Percentiles rank a stretch among this genome's conserved stretches.
Conservation (phyloP, 2,888 invertebrate species). For the Tetranychus piercei region DNA sequence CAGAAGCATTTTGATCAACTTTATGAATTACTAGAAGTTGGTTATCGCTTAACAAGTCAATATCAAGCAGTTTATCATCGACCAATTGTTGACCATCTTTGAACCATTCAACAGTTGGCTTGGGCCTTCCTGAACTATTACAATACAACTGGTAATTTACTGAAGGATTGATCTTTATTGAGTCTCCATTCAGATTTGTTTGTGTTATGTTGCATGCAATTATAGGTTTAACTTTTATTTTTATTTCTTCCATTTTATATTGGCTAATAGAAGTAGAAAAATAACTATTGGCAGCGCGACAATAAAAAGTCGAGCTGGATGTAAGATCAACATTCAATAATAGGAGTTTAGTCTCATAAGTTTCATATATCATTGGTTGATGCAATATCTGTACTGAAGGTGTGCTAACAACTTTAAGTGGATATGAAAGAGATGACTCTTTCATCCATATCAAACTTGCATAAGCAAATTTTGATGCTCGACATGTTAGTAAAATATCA, state of each 20-base stretch:
- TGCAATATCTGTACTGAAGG: neutral
- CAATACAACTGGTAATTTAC: constrained; percentile 25
- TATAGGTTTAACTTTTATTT: neutral
- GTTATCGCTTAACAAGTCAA: constrained; percentile 21
- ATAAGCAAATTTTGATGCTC: constrained; percentile 40
- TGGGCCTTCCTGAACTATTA: constrained; percentile 30
- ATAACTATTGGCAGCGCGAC: too few relatives aligned
- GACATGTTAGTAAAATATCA: constrained; percentile 41
- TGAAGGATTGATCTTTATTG: neutral
- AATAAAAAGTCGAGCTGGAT: neutral
- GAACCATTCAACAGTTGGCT: constrained; percentile 28
- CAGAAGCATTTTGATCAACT: constrained; percentile 22
- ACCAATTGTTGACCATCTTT: constrained; percentile 18
- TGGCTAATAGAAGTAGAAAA: too few relatives aligned
- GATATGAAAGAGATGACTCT: neutral
- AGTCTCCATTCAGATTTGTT: constrained; percentile 17
- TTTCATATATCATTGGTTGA: neutral
- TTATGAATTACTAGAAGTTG: constrained; percentile 23
- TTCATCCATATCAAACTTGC: constrained; percentile 39
- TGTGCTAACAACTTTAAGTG: neutral
- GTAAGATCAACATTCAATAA: neutral
- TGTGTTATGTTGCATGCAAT: constrained; percentile 14
- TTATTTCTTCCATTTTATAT: neutral
- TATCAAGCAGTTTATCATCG: constrained; percentile 14
- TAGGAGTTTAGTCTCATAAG: neutral